A percentile compares a stretch with the other conserved stretches of the same genome.
Conservation (phyloP, 2,888 invertebrate genomes). For the Chrysolina haemoptera region DNA sequence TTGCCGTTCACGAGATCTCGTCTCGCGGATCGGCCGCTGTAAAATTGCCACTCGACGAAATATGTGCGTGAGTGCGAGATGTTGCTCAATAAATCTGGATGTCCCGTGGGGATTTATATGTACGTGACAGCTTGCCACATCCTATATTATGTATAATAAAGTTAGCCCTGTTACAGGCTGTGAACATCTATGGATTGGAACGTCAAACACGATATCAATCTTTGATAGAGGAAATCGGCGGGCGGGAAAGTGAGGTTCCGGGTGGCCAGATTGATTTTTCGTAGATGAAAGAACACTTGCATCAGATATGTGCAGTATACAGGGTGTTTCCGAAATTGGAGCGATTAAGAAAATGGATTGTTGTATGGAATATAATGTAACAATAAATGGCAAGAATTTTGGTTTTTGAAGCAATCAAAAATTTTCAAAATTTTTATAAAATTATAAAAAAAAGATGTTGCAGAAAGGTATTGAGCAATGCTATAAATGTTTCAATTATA, state of each 20-base stretch:
- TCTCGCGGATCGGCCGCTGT: conserved; percentile 1
- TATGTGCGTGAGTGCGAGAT: conserved; percentile 19
- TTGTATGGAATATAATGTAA: too few relatives aligned
- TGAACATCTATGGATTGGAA: conserved; percentile 18
- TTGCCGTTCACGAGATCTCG: neutral
- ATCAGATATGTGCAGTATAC: too few relatives aligned
- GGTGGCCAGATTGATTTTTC: neutral
- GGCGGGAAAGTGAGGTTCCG: neutral
- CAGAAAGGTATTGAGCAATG: too few relatives aligned
- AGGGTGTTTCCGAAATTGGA: too few relatives aligned
- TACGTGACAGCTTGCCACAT: conserved; percentile 31
- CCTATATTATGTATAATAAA: conserved; percentile 30
- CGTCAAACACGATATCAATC: conserved; percentile 20
- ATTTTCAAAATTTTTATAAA: too few relatives aligned
- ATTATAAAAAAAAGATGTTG: too few relatives aligned
- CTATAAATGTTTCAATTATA: too few relatives aligned
- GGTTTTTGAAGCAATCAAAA: too few relatives aligned
- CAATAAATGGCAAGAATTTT: too few relatives aligned
- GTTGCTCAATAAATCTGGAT: conserved; percentile 28
- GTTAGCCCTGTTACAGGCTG: neutral
- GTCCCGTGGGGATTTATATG: conserved; percentile 24
- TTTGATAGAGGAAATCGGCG: neutral
- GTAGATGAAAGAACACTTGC: neutral
- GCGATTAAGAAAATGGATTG: too few relatives aligned
- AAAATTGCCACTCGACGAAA: conserved; percentile 19